A percentile compares a stretch with the other conserved stretches of the same genome.
Evolutionary conservation across 2,888 invertebrate species (phyloP).

Genomic region (Metallyticus violacea): DNA sequence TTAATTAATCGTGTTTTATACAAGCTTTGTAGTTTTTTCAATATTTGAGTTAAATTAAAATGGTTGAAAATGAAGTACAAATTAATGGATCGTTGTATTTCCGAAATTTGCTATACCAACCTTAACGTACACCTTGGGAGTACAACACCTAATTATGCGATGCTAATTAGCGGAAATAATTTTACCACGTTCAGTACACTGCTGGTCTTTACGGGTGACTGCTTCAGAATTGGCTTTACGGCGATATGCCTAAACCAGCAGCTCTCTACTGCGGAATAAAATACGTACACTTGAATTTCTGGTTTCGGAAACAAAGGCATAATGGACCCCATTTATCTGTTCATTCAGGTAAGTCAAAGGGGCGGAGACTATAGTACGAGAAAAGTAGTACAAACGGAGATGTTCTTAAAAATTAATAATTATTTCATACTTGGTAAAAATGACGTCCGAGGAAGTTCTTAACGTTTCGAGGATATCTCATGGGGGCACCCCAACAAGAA

Average conservation of each 20-base stretch:
- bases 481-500: neutral
- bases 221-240: neutral
- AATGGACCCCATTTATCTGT: neutral
- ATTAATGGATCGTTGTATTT: no score
- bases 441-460: neutral
- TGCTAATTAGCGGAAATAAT: neutral
- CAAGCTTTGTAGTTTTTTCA: no score
- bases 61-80: no score
- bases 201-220: neutral
- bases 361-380: neutral
- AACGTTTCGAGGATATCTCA: neutral
- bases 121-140: neutral
- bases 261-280: neutral
- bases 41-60: no score
- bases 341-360: neutral
- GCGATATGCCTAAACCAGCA: no score
- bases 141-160: neutral
- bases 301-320: neutral
- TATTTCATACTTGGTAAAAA: neutral
- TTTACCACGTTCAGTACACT: neutral
- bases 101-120: neutral
- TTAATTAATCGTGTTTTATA: no score
- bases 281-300: no score
- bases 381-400: neutral
- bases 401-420: neutral